Base-by-base conservation (phyloP, 2,888 invertebrate genomes). In the Polydrusus cervinus region DNA sequence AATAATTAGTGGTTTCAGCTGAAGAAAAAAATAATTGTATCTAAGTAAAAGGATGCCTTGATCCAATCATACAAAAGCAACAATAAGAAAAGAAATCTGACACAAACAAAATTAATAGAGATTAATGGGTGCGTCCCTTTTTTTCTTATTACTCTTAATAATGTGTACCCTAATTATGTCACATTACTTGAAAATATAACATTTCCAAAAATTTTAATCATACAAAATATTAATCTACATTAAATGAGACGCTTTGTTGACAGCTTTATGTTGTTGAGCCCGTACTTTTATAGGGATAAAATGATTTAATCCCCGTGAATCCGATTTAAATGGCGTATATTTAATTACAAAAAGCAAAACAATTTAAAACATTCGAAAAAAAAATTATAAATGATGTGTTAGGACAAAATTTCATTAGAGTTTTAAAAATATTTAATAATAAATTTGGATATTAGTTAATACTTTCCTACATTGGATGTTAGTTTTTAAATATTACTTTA, bases 91-190 rank as follows among this genome's bases (percentile, higher is more conserved):
- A 3, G 51, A 20, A 51, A 20, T 25, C 16, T 51, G 51, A 51
- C 51, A 51, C 11, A 18, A 51, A 51, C 10, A 51, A 20, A 51
- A 51, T 51, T 51, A 51, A 51, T 51, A 6, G 18, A 51, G 49
- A 14, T 16, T 9, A 8, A 34, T 34, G 34, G 7, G 7, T 7
- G 34, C 14, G 45, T 45, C 45, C 18, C 9, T 49, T 49, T 49
- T 9, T 49, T 49, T 16, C 3, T 16, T 3, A 9, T 34, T 34
- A 10, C 8, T 10, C 34, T 34, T 34, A 34, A 9, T 34, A 8
- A 34, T 34, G 8, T 3, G 34, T 34, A 34, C 34, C 7, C 7
- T 6, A 34, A 34, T 49, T 1, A 16, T 16, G 18, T 49, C 53
- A 20, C 20, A 11, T 1, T n/a, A 30, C n/a, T 55, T 55, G n/a